Conservation (phyloP, 1,140 invertebrate species). For the Nasonia longicornis region DNA sequence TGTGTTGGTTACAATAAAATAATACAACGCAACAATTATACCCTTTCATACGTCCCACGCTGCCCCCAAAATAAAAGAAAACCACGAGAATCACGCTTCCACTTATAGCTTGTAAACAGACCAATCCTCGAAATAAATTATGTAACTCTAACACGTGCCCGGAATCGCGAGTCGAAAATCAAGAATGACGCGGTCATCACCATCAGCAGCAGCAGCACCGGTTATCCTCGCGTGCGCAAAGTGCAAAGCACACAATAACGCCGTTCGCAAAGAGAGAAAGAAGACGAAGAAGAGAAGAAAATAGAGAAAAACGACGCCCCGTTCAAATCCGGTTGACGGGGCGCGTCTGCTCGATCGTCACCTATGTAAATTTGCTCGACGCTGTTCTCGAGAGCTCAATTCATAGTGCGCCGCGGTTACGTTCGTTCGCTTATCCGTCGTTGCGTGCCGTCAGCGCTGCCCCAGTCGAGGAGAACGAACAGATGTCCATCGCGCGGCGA, state of each 20-base stretch:
- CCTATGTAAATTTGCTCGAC: constrained; percentile 26
- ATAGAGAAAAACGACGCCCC: neutral
- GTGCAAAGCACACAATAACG: neutral
- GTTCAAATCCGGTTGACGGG: neutral
- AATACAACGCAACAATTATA: neutral
- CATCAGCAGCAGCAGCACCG: no score
- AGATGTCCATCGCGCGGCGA: constrained; percentile 13
- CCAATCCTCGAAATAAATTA: neutral
- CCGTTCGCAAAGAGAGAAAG: no score
- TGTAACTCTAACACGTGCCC: neutral
- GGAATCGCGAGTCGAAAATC: neutral
- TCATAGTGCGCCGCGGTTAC: neutral
- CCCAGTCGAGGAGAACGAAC: neutral
- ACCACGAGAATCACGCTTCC: neutral
- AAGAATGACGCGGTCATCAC: neutral
- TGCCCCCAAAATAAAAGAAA: neutral
- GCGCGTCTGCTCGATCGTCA: constrained; percentile 1
- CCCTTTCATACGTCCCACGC: neutral
- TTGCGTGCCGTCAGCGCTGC: constrained; percentile 6
- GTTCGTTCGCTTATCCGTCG: neutral
- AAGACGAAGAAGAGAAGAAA: neutral
- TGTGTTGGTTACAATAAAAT: neutral
- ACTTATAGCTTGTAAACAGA: neutral
- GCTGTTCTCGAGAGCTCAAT: neutral
- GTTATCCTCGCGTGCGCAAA: neutral